phyloP scores from a whole-genome alignment of 2,888 invertebrate genomes.

The Heliconius ethilla region DNA sequence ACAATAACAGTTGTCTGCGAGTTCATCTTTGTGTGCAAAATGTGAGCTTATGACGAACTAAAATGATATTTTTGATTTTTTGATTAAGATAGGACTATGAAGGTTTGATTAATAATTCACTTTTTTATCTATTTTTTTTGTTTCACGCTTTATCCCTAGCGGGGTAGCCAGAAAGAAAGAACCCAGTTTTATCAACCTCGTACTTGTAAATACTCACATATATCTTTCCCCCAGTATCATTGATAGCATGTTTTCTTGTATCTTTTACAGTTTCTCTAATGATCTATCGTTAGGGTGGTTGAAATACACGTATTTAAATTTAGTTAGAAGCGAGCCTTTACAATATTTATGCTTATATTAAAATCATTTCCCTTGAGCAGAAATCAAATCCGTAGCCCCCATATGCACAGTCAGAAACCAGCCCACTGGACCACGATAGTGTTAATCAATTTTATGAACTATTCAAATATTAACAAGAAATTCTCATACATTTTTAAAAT shows the following conservation, averaged over 20 bases:
- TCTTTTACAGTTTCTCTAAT: too few species aligned
- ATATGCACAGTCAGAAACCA: not conserved
- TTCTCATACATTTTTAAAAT: not conserved
- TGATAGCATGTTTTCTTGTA: too few species aligned
- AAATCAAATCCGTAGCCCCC: not conserved
- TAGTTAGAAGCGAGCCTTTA: too few species aligned
- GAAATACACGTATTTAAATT: too few species aligned
- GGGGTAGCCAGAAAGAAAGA: too few species aligned
- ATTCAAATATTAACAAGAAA: constrained; percentile 2
- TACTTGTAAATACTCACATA: too few species aligned
- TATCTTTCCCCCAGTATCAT: too few species aligned
- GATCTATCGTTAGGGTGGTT: too few species aligned
- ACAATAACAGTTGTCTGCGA: constrained; percentile 24
- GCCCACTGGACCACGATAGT: not conserved
- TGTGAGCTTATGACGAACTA: not conserved
- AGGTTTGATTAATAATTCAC: not conserved
- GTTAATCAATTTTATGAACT: not conserved
- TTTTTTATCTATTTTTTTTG: not conserved
- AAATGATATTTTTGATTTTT: not conserved
- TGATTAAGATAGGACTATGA: not conserved
- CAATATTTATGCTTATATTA: too few species aligned
- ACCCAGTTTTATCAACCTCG: too few species aligned
- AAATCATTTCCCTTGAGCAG: not conserved
- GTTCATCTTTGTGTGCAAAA: not conserved
- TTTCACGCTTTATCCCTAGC: fast-evolving